Percentiles rank a stretch among this genome's conserved stretches.
These are phyloP conservation scores for Helogale parvula DNA, from an alignment of 2,113 vertebrate species.

Conservation along the genomic window DNA sequence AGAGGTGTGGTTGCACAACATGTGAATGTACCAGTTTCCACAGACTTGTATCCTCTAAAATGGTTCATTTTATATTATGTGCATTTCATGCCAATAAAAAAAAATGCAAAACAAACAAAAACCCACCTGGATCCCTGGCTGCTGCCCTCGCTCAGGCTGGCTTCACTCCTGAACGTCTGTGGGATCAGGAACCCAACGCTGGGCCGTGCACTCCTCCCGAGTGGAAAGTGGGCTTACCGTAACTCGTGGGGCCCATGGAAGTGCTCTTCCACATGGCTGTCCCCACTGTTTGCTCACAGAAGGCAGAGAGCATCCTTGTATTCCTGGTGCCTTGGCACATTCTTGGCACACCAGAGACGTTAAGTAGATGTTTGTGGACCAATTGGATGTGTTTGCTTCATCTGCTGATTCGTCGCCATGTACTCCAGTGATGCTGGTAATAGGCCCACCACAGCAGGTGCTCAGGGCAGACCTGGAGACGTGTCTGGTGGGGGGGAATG, in stretches of 20 bases:
- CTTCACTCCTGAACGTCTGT: background rate
- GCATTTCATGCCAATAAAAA: constrained; percentile 1
- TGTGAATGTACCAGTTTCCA: background rate
- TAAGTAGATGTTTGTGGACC: background rate
- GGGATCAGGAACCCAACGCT: background rate
- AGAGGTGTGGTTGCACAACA: background rate
- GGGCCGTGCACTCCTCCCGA: background rate
- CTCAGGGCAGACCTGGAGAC: background rate
- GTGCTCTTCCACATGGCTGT: background rate
- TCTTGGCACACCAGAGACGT: background rate
- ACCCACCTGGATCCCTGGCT: background rate
- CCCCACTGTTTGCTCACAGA: background rate
- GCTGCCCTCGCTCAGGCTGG: background rate
- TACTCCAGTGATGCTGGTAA: background rate
- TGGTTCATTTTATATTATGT: background rate
- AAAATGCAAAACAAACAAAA: background rate
- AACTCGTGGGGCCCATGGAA: background rate
- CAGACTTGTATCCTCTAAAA: background rate
- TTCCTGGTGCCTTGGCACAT: background rate
- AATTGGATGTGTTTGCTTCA: background rate
- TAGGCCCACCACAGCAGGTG: background rate
- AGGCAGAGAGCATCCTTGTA: background rate
- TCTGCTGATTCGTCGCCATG: background rate
- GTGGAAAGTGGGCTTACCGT: background rate
- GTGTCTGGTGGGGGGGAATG: background rate